Evolutionary conservation across 2,113 vertebrate species (phyloP).

Genomic region (Microtus pennsylvanicus): DNA sequence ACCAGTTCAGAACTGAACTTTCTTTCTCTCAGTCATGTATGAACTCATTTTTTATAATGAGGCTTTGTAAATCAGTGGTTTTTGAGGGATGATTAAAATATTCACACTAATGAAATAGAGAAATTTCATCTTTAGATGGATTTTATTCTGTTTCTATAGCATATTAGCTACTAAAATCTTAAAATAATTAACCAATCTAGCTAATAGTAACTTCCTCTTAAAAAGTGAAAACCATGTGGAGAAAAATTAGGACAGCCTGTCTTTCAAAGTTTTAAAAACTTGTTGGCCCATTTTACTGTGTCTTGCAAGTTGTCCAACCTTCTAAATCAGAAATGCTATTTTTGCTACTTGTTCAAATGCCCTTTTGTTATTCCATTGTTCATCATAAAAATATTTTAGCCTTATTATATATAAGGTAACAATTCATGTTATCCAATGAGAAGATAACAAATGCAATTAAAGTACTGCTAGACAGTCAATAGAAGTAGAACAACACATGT

Average conservation of each 20-base stretch:
- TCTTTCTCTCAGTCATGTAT: not conserved
- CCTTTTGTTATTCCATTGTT: not conserved
- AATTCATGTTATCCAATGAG: conserved; percentile 17
- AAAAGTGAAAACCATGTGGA: not conserved
- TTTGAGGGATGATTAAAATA: conserved; percentile 50
- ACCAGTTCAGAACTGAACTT: conserved; percentile 2
- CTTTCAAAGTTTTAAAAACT: not conserved
- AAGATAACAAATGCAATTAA: not conserved
- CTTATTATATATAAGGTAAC: conserved; percentile 37
- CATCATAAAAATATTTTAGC: conserved; percentile 18
- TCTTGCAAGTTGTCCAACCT: not conserved
- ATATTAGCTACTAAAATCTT: conserved; percentile 36
- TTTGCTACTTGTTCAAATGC: not conserved
- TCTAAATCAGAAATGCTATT: not conserved
- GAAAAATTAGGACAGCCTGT: conserved; percentile 29
- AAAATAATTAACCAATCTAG: conserved; percentile 21
- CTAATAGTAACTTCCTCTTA: not conserved
- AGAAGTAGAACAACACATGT: not conserved
- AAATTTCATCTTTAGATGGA: not conserved
- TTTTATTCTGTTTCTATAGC: conserved; percentile 30
- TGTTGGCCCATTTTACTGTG: not conserved
- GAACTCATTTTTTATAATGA: not conserved
- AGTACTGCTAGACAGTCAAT: not conserved
- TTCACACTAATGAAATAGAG: not conserved
- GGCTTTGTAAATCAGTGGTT: not conserved